phyloP scores from a whole-genome alignment of 2,797 vertebrate genomes.

The Acanthis flammea region DNA sequence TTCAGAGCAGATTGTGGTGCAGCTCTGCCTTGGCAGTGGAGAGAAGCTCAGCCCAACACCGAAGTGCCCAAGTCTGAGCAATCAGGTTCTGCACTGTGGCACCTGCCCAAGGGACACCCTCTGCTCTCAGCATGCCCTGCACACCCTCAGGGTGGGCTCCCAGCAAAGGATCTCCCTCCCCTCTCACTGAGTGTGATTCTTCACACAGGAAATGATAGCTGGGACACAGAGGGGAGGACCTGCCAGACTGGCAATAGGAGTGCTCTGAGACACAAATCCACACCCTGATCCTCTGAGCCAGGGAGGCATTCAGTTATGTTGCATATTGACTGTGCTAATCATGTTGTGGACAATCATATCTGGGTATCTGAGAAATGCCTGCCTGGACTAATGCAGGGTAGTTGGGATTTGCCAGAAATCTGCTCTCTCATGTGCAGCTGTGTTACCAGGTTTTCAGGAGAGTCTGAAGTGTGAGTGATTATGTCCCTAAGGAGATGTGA shows the following conservation, averaged over 20 bases:
- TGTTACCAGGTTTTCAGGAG: background rate
- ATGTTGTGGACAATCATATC: accelerated
- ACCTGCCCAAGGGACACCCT: accelerated
- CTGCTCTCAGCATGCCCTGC: accelerated
- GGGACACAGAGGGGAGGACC: background rate
- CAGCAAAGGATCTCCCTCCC: accelerated
- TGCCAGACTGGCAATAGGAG: background rate
- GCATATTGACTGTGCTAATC: accelerated
- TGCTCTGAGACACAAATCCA: accelerated
- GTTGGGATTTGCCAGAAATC: background rate
- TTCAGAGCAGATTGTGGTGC: accelerated
- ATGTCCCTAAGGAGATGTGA: background rate
- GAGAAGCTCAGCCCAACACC: background rate
- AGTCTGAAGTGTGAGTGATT: background rate
- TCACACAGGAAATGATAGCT: accelerated
- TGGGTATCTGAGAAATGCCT: background rate
- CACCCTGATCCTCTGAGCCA: background rate
- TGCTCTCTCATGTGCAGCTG: background rate
- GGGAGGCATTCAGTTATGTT: background rate
- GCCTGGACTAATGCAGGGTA: background rate
- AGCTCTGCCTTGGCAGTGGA: background rate
- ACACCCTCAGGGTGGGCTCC: background rate
- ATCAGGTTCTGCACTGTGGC: background rate
- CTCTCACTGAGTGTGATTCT: accelerated
- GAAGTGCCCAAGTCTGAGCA: background rate